Evolutionary conservation across 2,113 vertebrate species (phyloP), one percentile per base, ranked within the genome.

Genomic region (Phainopepla nitens): DNA sequence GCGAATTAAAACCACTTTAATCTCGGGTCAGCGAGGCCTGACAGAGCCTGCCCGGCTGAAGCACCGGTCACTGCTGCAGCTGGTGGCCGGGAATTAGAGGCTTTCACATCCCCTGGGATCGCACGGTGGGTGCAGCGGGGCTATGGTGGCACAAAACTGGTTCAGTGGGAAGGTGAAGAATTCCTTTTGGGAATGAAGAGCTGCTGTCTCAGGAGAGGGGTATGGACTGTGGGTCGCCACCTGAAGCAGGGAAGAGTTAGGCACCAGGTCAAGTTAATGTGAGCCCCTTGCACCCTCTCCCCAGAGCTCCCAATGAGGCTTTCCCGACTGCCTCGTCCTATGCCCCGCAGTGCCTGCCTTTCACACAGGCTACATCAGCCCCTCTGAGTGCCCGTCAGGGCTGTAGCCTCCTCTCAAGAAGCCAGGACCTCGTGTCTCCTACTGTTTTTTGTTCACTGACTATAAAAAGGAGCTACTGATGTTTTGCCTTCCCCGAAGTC

Each of bases 321-420:
- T 39, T 77, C 42, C 72, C 0, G 0, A 8, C 23, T 14, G 14
- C 15, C 17, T 28, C 0, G 0, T 66, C 14, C 49, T 13, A 0
- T 3, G 13, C 5, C 44, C 27, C 0, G 1, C 66, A 22, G 56
- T 8, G 19, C 39, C n/a, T 24, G 3, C 31, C 8, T n/a, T 65
- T 24, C 21, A 36, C 18, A 11, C 33, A 0, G 1, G 3, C 20
- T n/a, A 0, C 7, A 6, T 11, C 62, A 33, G 15, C 15, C 31
- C 10, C 10, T 13, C 13, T 12, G 0, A 0, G 1, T 5, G 17
- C 28, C 15, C 16, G 19, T 3, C 4, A 1, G 23, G 50, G 31
- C 36, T 81, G 35, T 15, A 42, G 27, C 41, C 85, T 45, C 60
- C 31, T 6, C 33, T 35, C 15, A 23, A 6, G 33, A 56, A 65